These are phyloP conservation scores for Sebastes steindachneri DNA, from an alignment of 2,797 vertebrate genomes.

Conservation along the genomic window DNA sequence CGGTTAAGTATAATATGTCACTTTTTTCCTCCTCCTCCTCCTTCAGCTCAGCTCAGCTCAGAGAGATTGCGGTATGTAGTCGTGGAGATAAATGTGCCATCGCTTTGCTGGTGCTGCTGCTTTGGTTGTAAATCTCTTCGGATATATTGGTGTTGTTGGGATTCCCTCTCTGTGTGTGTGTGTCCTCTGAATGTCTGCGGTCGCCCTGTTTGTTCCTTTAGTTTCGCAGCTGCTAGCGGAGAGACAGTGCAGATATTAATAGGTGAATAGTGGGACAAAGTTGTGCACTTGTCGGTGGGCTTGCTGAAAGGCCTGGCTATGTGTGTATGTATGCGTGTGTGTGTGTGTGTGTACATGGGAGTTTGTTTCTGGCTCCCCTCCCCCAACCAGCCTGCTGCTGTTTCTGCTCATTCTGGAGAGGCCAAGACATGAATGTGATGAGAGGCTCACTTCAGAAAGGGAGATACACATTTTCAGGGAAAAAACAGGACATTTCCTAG, in stretches of 20 bases:
- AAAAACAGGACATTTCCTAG: background rate
- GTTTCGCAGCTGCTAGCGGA: slow-evolving; percentile 31
- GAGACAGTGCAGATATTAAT: slow-evolving; percentile 53
- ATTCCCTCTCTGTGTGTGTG: slow-evolving; percentile 28
- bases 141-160: slow-evolving; percentile 38
- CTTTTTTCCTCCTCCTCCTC: slow-evolving; percentile 69
- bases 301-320: slow-evolving; percentile 79
- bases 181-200: slow-evolving; percentile 30
- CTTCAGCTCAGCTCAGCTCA: slow-evolving; percentile 16
- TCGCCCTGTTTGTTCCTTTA: slow-evolving; percentile 18
- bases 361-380: slow-evolving; percentile 86
- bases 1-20: slow-evolving; percentile 83
- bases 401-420: slow-evolving; percentile 76
- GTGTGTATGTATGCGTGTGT: slow-evolving; percentile 28
- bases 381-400: slow-evolving; percentile 80
- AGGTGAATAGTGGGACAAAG: slow-evolving; percentile 82
- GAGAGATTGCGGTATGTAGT: slow-evolving; percentile 80
- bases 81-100: slow-evolving; percentile 74
- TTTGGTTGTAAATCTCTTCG: slow-evolving; percentile 55
- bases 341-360: slow-evolving; percentile 60
- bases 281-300: slow-evolving; percentile 85
- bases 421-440: slow-evolving; percentile 86
- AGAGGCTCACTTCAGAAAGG: slow-evolving; percentile 80
- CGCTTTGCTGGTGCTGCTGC: slow-evolving; percentile 56
- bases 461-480: background rate